Evolutionary conservation across 2,113 vertebrate genomes (phyloP).

Genomic region (Platichthys flesus): DNA sequence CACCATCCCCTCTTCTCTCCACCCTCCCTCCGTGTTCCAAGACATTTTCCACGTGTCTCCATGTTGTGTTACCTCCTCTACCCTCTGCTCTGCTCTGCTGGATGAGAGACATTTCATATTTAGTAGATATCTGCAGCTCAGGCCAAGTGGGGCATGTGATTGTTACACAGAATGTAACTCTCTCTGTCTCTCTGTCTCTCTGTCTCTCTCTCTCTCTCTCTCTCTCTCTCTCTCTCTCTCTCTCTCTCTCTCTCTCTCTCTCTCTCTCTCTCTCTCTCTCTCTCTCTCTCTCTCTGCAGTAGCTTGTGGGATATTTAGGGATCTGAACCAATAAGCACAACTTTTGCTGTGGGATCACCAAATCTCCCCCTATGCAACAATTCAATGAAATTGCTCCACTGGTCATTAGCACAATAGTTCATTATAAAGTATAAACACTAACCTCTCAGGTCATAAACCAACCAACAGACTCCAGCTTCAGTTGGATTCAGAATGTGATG

Average conservation of each 20-base stretch:
- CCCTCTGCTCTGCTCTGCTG: constrained; percentile 2
- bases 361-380: background rate
- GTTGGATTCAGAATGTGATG: no score
- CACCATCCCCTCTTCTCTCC: background rate
- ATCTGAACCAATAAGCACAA: no score
- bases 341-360: background rate
- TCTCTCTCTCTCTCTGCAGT: background rate
- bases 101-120: constrained; percentile 23
- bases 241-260: no score
- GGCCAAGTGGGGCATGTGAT: background rate
- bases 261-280: no score
- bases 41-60: constrained; percentile 26
- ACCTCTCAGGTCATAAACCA: background rate
- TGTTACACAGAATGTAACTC: background rate
- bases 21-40: constrained; percentile 17
- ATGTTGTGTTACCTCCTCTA: constrained; percentile 1
- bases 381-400: background rate
- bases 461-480: background rate
- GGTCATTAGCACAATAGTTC: background rate
- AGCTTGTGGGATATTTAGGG: no score
- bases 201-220: no score
- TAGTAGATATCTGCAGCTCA: background rate
- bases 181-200: no score
- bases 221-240: no score
- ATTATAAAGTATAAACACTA: background rate